Evolutionary conservation across 30 jellyfish, hydroid and myxozoan species (phyloP).

Genomic region (Pseudorhiza aurosa): DNA sequence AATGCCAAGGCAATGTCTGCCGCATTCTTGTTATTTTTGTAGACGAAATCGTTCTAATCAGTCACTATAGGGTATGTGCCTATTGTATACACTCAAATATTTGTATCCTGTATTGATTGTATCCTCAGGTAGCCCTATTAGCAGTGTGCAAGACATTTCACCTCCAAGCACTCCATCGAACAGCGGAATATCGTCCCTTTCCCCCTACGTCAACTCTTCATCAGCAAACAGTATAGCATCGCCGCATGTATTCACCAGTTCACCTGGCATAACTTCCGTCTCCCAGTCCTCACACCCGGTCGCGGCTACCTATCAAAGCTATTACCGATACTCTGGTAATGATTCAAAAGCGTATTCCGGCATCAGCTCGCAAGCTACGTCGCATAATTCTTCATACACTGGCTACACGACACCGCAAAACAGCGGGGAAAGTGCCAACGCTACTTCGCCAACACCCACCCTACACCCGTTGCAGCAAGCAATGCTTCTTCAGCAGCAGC

Average conservation of each 20-base stretch:
- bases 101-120: too few relatives aligned
- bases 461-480: constrained; percentile 98
- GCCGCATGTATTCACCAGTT: constrained; percentile 54
- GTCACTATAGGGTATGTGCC: too few relatives aligned
- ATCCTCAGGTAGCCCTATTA: constrained; percentile 71
- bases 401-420: constrained; percentile 25
- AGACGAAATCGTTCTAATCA: too few relatives aligned
- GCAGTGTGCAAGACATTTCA: constrained; percentile 92
- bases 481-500: constrained; percentile 88
- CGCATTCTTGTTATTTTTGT: too few relatives aligned
- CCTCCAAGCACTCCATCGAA: constrained; percentile 98
- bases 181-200: constrained; percentile 65
- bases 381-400: constrained; percentile 22
- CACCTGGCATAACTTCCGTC: constrained; percentile 65
- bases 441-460: constrained; percentile 63
- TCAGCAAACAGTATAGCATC: constrained; percentile 55
- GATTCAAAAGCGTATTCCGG: constrained; percentile 30
- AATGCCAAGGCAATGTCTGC: too few relatives aligned
- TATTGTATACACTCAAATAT: too few relatives aligned
- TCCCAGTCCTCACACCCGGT: constrained; percentile 47
- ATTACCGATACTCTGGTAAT: constrained; percentile 22
- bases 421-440: constrained; percentile 15
- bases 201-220: constrained; percentile 75
- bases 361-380: constrained; percentile 17
- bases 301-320: constrained; percentile 8